Base-by-base conservation (phyloP, 2,797 vertebrate genomes). In the Prionace glauca region DNA sequence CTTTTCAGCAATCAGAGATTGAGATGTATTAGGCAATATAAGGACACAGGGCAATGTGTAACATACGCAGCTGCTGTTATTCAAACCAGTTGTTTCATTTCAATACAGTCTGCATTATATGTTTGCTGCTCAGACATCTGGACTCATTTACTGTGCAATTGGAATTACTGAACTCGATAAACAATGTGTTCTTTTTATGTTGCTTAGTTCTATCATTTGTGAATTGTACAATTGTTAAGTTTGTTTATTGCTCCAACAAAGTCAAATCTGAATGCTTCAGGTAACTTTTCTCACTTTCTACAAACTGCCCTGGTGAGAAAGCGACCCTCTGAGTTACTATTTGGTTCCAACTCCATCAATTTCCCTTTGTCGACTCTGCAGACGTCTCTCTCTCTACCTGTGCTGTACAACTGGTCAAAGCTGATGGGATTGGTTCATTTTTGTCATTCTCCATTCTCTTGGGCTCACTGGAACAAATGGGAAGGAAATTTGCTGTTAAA, bases 71-170 rank as follows among this genome's bases (percentile, higher is more conserved):
- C 71, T 74, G 93, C 24, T 72, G 50, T 77, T 50, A 50, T 50
- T 77, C 41, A 95, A 95, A n/a, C 71, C 71, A 95, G 41, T 95
- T 95, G 71, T 77, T 95, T 77, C 26, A 95, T 74, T 74, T 60
- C 45, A 22, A 67, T 56, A 24, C 45, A 9, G 69, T n/a, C 14
- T 65, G 50, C 29, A 95, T 95, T 50, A 95, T 56, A 50, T 95
- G 67, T 94, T 69, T 69, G 22, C 41, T 45, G 16, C 32, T 95
- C 45, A 16, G 50, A 56, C 71, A 74, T 95, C 93, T 95, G 93
- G 69, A 74, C 50, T n/a, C 24, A 36, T 77, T 95, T 95, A 95
- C 45, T 18, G 2, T 95, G 36, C 69, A 95, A 18, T 95, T 74
- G 71, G 45, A 74, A 77, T 94, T 95, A 91, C 56, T 65, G 88